Base-by-base conservation (phyloP, 2,797 vertebrate genomes). In the Enteromius anoplus region DNA sequence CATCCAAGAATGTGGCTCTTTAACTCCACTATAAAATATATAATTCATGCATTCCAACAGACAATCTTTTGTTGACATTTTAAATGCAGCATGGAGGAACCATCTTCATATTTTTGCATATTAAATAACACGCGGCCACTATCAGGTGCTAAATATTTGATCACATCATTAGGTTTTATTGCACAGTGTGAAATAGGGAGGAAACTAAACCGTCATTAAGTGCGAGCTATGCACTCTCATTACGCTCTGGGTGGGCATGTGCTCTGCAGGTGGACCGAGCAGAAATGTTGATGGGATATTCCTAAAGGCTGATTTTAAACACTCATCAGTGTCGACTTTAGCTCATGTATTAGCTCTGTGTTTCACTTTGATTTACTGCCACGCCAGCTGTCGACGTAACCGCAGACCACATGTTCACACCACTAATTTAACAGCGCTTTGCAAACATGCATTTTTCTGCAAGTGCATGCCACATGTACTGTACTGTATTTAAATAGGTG, bases 221-320 rank as follows among this genome's bases (percentile, higher is more conserved):
- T 29, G 45, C 53, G 26, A 80, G 45, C 73, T 45, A 53, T 87
- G 86, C 49, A 51, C 88, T 75, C 82, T 89, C 88, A 83, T 86
- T 70, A 80, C 89, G 76, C 81, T 79, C 90, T 91, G 91, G 93
- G 92, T 93, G 93, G 92, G 91, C 90, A 91, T 87, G 81, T 84
- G 88, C 89, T 91, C 64, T 81, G 82, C 84, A 86, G 77, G 84
- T 89, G 83, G 83, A 87, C 60, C 66, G 62, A 78, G n/a, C 64
- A 72, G 66, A 45, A 75, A 53, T 72, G 68, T 53, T 84, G 77
- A 85, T 85, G 79, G 89, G 88, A 91, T 89, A 83, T 89, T 90
- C 87, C 87, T 86, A 86, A 29, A 90, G 86, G 85, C 91, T 89
- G 83, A 86, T 91, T 92, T 90, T 92, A 91, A 93, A 92, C 92